A percentile compares a stretch with the other conserved stretches of the same genome.
Evolutionary conservation across 2,888 invertebrate species (phyloP).

Genomic region (Conops quadrifasciatus): DNA sequence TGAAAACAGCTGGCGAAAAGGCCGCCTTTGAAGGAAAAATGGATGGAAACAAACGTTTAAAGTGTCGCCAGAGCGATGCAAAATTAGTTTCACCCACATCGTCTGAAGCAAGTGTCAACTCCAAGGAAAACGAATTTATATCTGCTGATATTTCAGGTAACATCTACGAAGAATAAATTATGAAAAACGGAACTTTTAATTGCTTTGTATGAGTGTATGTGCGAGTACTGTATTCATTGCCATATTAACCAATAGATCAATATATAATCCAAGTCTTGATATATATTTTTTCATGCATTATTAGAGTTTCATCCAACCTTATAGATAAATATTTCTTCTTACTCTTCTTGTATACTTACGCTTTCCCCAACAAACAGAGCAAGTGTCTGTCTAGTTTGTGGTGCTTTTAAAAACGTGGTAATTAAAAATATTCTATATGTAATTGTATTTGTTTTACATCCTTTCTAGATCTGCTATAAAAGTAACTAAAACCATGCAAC

Average conservation of each 20-base stretch:
- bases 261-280: too few species aligned
- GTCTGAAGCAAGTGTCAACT: conserved; percentile 60
- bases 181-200: neutral
- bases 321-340: neutral
- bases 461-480: conserved; percentile 33
- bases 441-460: conserved; percentile 33
- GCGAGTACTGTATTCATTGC: too few species aligned
- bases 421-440: conserved; percentile 15
- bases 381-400: neutral
- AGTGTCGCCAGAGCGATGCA: conserved; percentile 39
- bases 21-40: conserved; percentile 24
- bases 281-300: neutral
- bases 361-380: neutral
- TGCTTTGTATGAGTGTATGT: too few species aligned
- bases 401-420: conserved; percentile 2
- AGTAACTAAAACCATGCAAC: conserved; percentile 20
- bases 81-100: conserved; percentile 56
- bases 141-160: conserved; percentile 42
- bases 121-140: conserved; percentile 61
- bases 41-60: conserved; percentile 14
- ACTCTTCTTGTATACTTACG: neutral
- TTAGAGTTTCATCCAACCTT: neutral
- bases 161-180: neutral
- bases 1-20: conserved; percentile 14
- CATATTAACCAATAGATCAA: too few species aligned